Percentiles rank a stretch among this genome's conserved stretches.
phyloP scores from a whole-genome alignment of 2,797 vertebrate species.

The Bradypodion ventrale region DNA sequence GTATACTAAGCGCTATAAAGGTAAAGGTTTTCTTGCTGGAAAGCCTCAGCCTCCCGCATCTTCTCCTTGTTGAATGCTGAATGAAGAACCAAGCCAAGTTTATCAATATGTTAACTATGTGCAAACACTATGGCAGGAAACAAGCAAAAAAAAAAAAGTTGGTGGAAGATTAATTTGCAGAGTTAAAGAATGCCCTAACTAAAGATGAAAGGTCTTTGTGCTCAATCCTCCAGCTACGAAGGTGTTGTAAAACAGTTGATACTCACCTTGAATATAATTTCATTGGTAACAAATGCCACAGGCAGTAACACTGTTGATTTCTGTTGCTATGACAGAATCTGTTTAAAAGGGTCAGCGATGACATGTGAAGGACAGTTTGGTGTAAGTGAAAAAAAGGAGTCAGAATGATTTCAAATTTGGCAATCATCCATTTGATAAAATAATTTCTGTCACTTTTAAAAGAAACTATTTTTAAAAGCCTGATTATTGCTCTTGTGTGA shows the following conservation, averaged over 20 bases:
- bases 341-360: conserved; percentile 4
- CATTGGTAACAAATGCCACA: not conserved
- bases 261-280: conserved; percentile 5
- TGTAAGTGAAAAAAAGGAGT: conserved; percentile 14
- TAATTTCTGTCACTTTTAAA: not conserved
- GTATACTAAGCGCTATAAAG: too few relatives aligned
- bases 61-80: too few relatives aligned
- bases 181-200: not conserved
- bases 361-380: not conserved
- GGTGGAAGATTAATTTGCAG: not conserved
- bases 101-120: not conserved
- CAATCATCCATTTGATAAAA: conserved; percentile 11
- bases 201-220: not conserved
- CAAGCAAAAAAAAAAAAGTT: not conserved
- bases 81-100: not conserved
- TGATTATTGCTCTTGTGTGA: not conserved
- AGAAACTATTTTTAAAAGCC: conserved; percentile 11
- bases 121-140: not conserved
- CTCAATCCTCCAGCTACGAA: not conserved
- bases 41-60: too few relatives aligned
- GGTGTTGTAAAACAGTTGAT: not conserved
- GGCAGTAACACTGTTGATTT: conserved; percentile 4
- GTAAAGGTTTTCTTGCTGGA: too few relatives aligned
- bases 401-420: conserved; percentile 24
- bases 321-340: conserved; percentile 22